Evolutionary conservation across 2,113 vertebrate species (phyloP), one percentile per base, ranked within the genome.

Genomic region (Brachyhypopomus occidentalis): DNA sequence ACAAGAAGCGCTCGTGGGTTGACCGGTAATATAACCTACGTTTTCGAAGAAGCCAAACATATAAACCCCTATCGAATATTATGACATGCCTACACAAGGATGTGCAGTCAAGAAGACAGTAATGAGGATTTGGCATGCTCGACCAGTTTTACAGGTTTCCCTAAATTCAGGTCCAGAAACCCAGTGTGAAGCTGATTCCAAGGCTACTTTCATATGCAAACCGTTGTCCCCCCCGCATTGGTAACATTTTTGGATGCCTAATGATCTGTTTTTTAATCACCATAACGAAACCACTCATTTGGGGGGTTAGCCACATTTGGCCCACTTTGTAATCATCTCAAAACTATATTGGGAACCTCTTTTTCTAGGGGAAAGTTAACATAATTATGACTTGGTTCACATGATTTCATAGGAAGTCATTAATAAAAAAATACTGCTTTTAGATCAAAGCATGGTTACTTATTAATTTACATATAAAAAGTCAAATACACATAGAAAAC

Each of bases 101-200:
- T 38, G 27, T 80, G 6, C 36, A 30, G 8, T n/a, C 17, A 30
- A 58, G 64, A 41, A 36, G 17, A 75, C 60, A 69, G 22, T 41
- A 72, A 76, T 36, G 30, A 75, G 64, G 74, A 72, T 75, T 75
- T 36, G 34, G 23, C 59, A 58, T 19, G 23, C n/a, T 30, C 23
- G 12, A 75, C 69, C 20, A 76, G 64, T 82, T 81, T 84, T 78
- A 77, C 77, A 77, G 36, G 20, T 48, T 77, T 79, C 75, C 82
- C 62, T 56, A 41, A 63, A 85, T 87, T 84, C 72, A 84, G 25
- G 62, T 41, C 59, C 20, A 75, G 36, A 11, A 30, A 22, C 22
- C 8, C 5, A 75, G 41, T 41, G 55, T 45, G 63, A 63, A 70
- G 22, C 34, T 71, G 55, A 71, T 36, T 52, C 81, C 38, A 9